Conservation (phyloP, 2,888 invertebrate genomes). For the Neria commutata region DNA sequence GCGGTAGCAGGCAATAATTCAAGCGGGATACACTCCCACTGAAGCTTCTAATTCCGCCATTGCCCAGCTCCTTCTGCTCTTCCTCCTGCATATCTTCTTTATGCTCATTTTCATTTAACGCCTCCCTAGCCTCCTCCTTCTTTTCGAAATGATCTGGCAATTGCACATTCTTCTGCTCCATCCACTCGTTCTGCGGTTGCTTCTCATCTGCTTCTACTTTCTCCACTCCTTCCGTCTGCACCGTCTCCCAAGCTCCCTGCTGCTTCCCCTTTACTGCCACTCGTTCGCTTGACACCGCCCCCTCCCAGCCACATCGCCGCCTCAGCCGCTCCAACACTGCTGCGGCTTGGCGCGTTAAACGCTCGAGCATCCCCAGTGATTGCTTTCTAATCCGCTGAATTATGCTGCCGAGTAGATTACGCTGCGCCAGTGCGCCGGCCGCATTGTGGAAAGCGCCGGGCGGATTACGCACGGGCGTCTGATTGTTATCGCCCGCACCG, state of each 20-base stretch:
- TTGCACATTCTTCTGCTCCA: too few relatives aligned
- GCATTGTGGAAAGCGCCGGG: slow-evolving; percentile 63
- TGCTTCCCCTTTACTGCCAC: not conserved
- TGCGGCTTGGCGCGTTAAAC: slow-evolving; percentile 57
- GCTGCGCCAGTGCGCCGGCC: slow-evolving; percentile 56
- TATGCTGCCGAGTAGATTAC: slow-evolving; percentile 58
- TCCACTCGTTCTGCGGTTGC: too few relatives aligned
- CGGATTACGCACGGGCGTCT: slow-evolving; percentile 62
- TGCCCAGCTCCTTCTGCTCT: too few relatives aligned
- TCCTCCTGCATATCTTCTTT: too few relatives aligned
- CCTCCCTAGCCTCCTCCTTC: too few relatives aligned
- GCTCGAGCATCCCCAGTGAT: slow-evolving; percentile 59
- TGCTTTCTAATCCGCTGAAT: slow-evolving; percentile 61
- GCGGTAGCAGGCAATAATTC: too few relatives aligned
- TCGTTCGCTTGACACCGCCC: slow-evolving; percentile 10
- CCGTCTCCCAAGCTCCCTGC: not conserved
- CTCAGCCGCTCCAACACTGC: slow-evolving; percentile 30
- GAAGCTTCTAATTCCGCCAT: too few relatives aligned
- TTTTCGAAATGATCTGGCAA: too few relatives aligned
- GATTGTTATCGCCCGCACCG: slow-evolving; percentile 57
- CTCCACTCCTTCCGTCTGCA: not conserved
- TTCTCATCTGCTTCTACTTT: too few relatives aligned
- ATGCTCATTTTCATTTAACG: too few relatives aligned
- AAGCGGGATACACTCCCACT: too few relatives aligned
- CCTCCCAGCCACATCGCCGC: not conserved